Evolutionary conservation across 2,113 vertebrate genomes (phyloP).

Genomic region (Cryptotis parvus): DNA sequence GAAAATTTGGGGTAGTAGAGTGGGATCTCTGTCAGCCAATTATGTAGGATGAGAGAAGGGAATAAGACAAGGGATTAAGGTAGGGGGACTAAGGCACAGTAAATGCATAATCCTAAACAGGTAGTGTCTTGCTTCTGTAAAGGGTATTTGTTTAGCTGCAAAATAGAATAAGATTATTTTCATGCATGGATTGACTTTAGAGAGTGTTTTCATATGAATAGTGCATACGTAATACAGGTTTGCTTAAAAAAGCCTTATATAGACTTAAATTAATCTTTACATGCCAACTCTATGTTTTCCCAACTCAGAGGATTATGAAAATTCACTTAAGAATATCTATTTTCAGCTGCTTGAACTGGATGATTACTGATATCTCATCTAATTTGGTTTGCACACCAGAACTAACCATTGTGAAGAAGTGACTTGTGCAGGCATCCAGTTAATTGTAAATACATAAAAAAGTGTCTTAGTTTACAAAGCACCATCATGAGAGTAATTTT

Average conservation of each 20-base stretch:
- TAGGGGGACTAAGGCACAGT: too few relatives aligned
- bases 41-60: too few relatives aligned
- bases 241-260: neutral
- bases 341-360: neutral
- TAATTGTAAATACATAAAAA: conserved; percentile 12
- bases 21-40: too few relatives aligned
- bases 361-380: conserved; percentile 12
- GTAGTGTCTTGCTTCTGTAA: too few relatives aligned
- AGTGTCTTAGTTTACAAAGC: neutral
- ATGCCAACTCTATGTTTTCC: neutral
- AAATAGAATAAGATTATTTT: too few relatives aligned
- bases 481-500: neutral
- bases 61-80: too few relatives aligned
- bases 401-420: conserved; percentile 12
- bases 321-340: neutral
- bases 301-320: neutral
- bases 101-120: too few relatives aligned
- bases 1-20: too few relatives aligned
- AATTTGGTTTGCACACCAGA: conserved; percentile 31
- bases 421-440: conserved; percentile 14
- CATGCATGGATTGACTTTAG: neutral
- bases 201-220: neutral
- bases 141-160: too few relatives aligned
- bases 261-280: neutral
- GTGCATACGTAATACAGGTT: neutral